These are phyloP conservation scores for Ceratina australensis DNA, from an alignment of 1,140 invertebrate species.

Conservation along the genomic window DNA sequence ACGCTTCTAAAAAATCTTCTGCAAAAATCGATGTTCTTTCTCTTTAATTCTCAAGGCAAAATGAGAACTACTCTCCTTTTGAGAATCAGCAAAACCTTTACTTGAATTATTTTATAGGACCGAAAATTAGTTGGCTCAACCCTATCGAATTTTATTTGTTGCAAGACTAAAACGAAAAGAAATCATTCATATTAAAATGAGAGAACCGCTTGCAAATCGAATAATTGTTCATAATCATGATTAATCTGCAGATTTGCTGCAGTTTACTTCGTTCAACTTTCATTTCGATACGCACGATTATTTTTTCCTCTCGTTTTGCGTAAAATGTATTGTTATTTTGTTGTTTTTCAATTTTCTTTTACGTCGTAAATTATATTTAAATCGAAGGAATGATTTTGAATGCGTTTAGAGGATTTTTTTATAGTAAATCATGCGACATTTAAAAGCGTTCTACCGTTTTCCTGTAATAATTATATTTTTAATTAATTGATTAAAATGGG, in stretches of 20 bases:
- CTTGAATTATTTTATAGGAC: background rate
- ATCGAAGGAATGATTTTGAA: background rate
- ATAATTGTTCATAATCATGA: no score
- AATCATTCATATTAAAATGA: no score
- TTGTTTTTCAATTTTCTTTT: constrained; percentile 46
- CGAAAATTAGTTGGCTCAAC: constrained; percentile 13
- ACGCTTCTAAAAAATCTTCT: background rate
- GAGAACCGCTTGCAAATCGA: no score
- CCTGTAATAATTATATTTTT: constrained; percentile 16
- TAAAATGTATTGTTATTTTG: constrained; percentile 21
- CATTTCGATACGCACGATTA: constrained; percentile 35
- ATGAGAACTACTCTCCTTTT: background rate
- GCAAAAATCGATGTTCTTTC: constrained; percentile 22
- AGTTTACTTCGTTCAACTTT: constrained; percentile 31
- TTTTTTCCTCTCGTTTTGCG: constrained; percentile 31
- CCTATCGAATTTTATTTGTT: constrained; percentile 26
- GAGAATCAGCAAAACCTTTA: background rate
- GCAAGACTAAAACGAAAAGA: background rate
- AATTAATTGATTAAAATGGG: constrained; percentile 33
- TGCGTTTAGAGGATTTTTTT: constrained; percentile 39
- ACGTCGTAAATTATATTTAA: constrained; percentile 21
- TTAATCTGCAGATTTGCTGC: no score
- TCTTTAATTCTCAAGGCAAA: background rate
- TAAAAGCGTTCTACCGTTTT: constrained; percentile 27
- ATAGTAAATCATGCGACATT: constrained; percentile 12